Evolutionary conservation across 1,140 invertebrate genomes (phyloP).

Genomic region (Zaprionus taronus): DNA sequence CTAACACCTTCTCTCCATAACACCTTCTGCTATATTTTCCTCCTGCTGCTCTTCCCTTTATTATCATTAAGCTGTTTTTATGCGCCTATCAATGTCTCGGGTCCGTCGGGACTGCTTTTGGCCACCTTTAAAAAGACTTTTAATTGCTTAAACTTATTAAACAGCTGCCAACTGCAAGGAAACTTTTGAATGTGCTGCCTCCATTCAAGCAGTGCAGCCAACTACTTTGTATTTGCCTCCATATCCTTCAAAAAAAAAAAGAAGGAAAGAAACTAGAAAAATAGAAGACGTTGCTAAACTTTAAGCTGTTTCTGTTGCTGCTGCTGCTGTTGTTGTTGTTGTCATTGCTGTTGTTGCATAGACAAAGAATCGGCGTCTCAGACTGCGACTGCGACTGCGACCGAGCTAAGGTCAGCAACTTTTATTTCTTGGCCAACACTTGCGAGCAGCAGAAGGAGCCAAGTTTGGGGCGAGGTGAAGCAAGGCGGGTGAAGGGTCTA

Average conservation of each 20-base stretch:
- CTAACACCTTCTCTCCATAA: background rate
- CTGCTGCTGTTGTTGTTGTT: constrained; percentile 31
- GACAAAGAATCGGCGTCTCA: constrained; percentile 62
- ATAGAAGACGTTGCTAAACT: constrained; percentile 59
- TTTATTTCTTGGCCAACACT: constrained; percentile 82
- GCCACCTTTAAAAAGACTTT: constrained; percentile 73
- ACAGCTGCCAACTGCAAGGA: constrained; percentile 71
- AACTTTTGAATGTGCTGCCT: constrained; percentile 31
- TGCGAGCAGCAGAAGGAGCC: constrained; percentile 48
- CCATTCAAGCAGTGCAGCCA: constrained; percentile 25
- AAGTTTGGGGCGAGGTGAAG: background rate
- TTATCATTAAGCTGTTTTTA: constrained; percentile 57
- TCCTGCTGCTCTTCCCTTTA: background rate
- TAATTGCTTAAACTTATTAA: constrained; percentile 81
- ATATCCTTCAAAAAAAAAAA: constrained; percentile 54
- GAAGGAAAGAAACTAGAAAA: constrained; percentile 20
- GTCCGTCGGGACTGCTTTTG: constrained; percentile 21
- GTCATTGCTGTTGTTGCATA: constrained; percentile 54
- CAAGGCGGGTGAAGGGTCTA: background rate
- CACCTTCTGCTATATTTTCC: background rate
- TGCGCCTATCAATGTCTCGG: constrained; percentile 73
- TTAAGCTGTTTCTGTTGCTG: constrained; percentile 31
- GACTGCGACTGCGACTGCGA: constrained; percentile 36
- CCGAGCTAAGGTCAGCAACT: constrained; percentile 77
- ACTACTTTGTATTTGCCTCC: constrained; percentile 68